Base-by-base conservation (phyloP, 2,888 invertebrate genomes). In the Cephalotes varians region DNA sequence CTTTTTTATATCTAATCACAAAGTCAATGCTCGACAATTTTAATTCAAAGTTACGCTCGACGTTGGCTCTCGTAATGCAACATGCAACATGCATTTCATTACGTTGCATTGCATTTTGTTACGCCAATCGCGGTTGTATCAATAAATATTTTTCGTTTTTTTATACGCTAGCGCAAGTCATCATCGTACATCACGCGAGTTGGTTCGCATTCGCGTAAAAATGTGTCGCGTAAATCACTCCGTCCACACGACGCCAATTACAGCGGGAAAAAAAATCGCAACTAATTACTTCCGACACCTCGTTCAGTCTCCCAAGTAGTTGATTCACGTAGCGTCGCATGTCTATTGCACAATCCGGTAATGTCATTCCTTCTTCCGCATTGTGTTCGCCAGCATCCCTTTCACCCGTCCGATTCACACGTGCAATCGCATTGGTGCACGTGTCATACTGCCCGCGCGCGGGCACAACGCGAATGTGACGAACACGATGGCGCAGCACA, bases 271-370 rank as follows among this genome's bases (percentile, higher is more conserved):
- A 34, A 90, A 86, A 87, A 86, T 89, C 90, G 88, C 84, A 87
- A 90, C 89, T 91, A 92, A 93, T 93, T 92, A 91, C 92, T 93
- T 91, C 90, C 92, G 89, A 90, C 91, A 92, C 89, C 34, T 65
- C 88, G 88, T 88, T 91, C 92, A 88, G 90, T 90, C 88, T 87
- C 87, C 92, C 91, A 92, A 6, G 92, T 92, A 90, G 87, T 86
- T 87, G 87, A 84, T 87, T 58, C 85, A 74, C 31, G 37, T 40
- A 62, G 62, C 62, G 56, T 81, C 72, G 72, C 58, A 31, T 44
- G 65, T 31, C 47, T 21, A 67, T 40, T 69, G 77, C 71, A 28
- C 77, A 79, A 71, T 73, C 49, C 60, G 60, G 60, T 60, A 65
- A 67, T 83, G 81, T 64, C 82, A 21, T 80, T 71, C 65, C 71